These are phyloP conservation scores for Tauraco hartlaubi DNA, from an alignment of 2,797 vertebrate species.

Conservation along the genomic window DNA sequence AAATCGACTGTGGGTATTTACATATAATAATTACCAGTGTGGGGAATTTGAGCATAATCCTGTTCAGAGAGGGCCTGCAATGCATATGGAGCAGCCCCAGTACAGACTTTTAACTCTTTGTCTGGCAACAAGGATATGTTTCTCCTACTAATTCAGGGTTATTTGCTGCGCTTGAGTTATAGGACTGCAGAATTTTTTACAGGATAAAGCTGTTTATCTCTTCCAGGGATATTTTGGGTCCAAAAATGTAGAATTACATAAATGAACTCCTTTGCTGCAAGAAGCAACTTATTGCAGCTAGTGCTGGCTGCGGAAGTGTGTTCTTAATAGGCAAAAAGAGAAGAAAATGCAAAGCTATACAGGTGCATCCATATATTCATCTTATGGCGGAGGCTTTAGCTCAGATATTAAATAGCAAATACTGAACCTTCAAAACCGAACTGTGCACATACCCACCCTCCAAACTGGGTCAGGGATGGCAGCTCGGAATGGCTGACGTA, in stretches of 20 bases:
- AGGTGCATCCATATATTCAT: not conserved
- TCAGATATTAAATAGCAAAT: not conserved
- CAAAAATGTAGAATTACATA: not conserved
- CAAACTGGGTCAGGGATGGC: not conserved
- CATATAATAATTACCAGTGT: slow-evolving; percentile 28
- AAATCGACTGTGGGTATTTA: slow-evolving; percentile 26
- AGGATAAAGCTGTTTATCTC: not conserved
- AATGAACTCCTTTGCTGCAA: not conserved
- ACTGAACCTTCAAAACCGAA: not conserved
- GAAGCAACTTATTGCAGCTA: not conserved
- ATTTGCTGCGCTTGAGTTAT: not conserved
- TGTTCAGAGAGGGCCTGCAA: not conserved
- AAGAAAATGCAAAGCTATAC: not conserved
- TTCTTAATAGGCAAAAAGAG: not conserved
- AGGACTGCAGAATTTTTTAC: not conserved
- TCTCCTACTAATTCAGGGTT: not conserved
- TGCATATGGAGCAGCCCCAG: slow-evolving; percentile 28
- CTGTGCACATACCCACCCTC: not conserved
- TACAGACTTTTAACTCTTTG: not conserved
- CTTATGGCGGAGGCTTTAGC: not conserved
- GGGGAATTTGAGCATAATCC: not conserved
- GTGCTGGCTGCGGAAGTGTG: not conserved
- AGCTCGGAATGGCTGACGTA: not conserved
- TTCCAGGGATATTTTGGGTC: not conserved
- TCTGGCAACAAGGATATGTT: not conserved